These are phyloP conservation scores for Heterotis niloticus DNA, from an alignment of 2,113 vertebrate genomes.

Conservation along the genomic window DNA sequence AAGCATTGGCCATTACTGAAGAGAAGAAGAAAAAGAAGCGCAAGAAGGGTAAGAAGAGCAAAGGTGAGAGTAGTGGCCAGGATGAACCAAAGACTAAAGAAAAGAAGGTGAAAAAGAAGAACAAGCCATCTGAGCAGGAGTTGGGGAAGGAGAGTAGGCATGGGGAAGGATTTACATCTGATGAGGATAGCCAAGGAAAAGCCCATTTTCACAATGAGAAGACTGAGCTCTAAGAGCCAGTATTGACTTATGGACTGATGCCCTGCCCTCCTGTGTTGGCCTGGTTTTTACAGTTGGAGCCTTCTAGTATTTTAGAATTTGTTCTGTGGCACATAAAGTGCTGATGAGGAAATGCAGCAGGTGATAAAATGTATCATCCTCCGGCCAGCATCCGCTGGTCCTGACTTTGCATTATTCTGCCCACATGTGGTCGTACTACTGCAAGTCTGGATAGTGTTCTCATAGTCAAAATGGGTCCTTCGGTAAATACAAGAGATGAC, in stretches of 20 bases:
- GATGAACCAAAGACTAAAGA: conserved; percentile 54
- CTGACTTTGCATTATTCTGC: too few relatives aligned
- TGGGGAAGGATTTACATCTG: conserved; percentile 28
- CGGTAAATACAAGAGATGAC: too few relatives aligned
- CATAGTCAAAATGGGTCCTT: too few relatives aligned
- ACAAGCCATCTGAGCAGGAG: conserved; percentile 38
- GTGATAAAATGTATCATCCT: too few relatives aligned
- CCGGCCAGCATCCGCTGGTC: too few relatives aligned
- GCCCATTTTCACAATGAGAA: conserved; percentile 53
- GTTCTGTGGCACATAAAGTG: too few relatives aligned
- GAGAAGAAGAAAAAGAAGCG: conserved; percentile 68
- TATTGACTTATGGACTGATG: neutral
- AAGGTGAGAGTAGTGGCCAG: conserved; percentile 43
- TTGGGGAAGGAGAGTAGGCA: conserved; percentile 34
- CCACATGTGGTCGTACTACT: too few relatives aligned
- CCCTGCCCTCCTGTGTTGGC: neutral
- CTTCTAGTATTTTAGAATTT: neutral
- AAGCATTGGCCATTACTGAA: conserved; percentile 62
- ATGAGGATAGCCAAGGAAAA: conserved; percentile 55
- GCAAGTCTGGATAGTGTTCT: too few relatives aligned
- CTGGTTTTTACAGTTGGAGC: neutral
- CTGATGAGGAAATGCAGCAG: too few relatives aligned
- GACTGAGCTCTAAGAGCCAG: conserved; percentile 63
- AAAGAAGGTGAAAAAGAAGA: conserved; percentile 49
- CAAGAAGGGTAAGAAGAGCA: conserved; percentile 58